Base-by-base conservation (phyloP, 2,888 invertebrate genomes). In the Athalia cordata region DNA sequence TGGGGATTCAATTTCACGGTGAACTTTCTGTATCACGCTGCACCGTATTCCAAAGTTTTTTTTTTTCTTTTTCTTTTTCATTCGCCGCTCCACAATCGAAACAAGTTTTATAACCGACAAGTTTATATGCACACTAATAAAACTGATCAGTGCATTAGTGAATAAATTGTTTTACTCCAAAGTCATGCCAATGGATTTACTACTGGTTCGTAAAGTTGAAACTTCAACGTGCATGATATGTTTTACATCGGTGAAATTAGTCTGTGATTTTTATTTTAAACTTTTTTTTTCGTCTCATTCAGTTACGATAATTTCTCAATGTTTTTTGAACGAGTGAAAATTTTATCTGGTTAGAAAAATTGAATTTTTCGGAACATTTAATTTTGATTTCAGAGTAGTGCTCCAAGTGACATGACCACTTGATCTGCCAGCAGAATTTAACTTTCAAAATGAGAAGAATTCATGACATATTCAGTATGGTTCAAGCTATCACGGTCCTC, bases 401-500 rank as follows among this genome's bases (percentile, higher is more conserved):
- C 75, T 77, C 67, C 82, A 81, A 81, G 85, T 88, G 88, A 85
- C 84, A 89, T 88, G 89, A 87, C 87, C 86, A 85, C 87, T 84
- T 84, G 85, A 86, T 85, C 85, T 81, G 81, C 77, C 43, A 43
- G 77, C 80, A 76, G 78, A 74, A 82, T 81, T 80, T 80, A 80
- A 81, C 80, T 81, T 89, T 88, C 92, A 93, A 93, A 91, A 93
- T 93, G 93, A 92, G 90, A 92, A 93, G 91, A 90, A 91, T 90
- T 87, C 91, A 91, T 86, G 91, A 91, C 89, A 88, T 92, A 84
- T 92, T 92, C 90, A 93, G 91, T 87, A 95, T 95, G 94, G 95
- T 96, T 93, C 95, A 95, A 93, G 95, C 95, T 92, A 95, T 96
- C 90, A 95, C 96, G 90, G 95, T 96, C 88, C 93, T 96, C 86